Evolutionary conservation across 2,797 vertebrate genomes (phyloP).

Genomic region (Squalus acanthias): DNA sequence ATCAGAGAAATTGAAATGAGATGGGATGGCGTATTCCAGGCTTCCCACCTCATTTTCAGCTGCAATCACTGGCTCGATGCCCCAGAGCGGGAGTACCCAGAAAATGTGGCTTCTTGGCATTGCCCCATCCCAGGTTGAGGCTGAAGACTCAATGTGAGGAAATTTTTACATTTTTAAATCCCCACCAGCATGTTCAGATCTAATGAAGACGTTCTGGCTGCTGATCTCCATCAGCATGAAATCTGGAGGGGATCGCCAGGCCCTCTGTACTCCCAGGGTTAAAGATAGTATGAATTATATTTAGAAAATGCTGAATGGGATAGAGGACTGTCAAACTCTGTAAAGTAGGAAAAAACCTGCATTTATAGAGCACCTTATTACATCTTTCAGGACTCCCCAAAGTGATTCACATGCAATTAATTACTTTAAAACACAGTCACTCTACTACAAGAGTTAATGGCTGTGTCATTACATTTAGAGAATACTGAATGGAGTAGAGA

Average conservation of each 20-base stretch:
- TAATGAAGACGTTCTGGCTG: background rate
- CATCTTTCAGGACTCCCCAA: too few species aligned
- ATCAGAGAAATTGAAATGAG: too few species aligned
- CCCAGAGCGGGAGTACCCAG: too few species aligned
- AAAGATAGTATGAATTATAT: background rate
- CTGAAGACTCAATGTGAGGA: background rate
- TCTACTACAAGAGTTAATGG: background rate
- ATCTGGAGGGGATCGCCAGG: background rate
- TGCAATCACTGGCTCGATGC: too few species aligned
- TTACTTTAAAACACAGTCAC: background rate
- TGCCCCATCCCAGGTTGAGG: background rate
- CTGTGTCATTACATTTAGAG: background rate
- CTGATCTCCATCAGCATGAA: background rate
- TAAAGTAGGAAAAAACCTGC: too few species aligned
- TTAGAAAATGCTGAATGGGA: background rate
- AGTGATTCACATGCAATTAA: background rate
- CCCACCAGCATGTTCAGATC: background rate
- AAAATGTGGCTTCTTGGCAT: background rate
- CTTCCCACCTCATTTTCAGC: too few species aligned
- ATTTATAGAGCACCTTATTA: background rate
- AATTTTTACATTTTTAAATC: background rate
- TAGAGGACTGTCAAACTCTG: background rate
- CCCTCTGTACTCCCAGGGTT: background rate
- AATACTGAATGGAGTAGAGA: background rate
- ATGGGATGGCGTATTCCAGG: too few species aligned